Evolutionary conservation across 1,140 invertebrate species (phyloP).

Genomic region (Lamellibrachia luymesi): DNA sequence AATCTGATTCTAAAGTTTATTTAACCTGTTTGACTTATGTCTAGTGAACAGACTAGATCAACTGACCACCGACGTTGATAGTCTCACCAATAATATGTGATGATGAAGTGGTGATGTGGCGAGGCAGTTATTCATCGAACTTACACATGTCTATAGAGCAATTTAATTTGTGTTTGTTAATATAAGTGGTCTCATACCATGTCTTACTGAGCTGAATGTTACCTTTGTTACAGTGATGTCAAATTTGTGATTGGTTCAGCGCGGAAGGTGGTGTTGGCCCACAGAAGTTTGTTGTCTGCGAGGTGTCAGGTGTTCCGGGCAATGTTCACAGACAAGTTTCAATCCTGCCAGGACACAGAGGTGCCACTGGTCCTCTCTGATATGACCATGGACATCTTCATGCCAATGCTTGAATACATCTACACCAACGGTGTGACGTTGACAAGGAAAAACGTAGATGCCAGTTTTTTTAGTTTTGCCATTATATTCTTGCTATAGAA

Average conservation of each 20-base stretch:
- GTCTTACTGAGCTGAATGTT: neutral
- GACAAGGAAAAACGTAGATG: constrained; percentile 48
- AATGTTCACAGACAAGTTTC: constrained; percentile 50
- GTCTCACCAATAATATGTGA: too few species aligned
- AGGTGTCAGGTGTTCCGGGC: constrained; percentile 54
- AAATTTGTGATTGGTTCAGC: constrained; percentile 51
- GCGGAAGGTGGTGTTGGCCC: constrained; percentile 49
- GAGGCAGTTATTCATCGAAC: too few species aligned
- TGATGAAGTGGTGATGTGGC: too few species aligned
- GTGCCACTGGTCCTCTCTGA: constrained; percentile 51
- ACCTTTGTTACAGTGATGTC: constrained; percentile 53
- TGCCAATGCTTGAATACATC: constrained; percentile 52
- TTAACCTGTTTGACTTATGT: neutral
- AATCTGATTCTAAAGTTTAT: neutral
- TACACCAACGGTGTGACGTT: constrained; percentile 54
- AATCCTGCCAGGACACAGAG: constrained; percentile 38
- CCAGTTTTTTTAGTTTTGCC: constrained; percentile 23
- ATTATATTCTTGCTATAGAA: too few species aligned
- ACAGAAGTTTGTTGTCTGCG: constrained; percentile 51
- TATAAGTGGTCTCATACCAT: neutral
- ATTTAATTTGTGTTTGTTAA: neutral
- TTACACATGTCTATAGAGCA: neutral
- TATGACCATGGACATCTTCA: constrained; percentile 48
- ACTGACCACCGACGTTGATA: too few species aligned
- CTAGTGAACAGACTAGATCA: too few species aligned